phyloP scores from a whole-genome alignment of 2,888 invertebrate genomes.

The Epinotia brunnichana region DNA sequence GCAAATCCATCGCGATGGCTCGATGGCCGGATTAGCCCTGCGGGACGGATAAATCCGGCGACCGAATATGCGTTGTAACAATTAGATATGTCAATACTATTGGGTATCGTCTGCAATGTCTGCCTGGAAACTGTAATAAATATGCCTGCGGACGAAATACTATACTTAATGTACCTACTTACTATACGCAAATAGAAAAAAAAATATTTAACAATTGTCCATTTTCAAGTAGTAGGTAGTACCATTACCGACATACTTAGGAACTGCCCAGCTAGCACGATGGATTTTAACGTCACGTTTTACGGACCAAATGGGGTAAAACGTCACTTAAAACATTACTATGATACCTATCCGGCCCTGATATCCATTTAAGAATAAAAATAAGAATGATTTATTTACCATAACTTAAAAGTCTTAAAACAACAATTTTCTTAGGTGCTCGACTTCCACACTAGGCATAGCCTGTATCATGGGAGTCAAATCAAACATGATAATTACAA shows the following conservation, averaged over 20 bases:
- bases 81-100: conserved; percentile 3
- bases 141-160: neutral
- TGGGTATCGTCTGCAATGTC: conserved; percentile 1
- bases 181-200: neutral
- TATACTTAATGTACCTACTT: neutral
- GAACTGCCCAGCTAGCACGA: too few relatives aligned
- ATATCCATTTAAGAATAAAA: too few relatives aligned
- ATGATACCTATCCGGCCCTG: too few relatives aligned
- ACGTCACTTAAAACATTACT: too few relatives aligned
- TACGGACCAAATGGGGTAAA: too few relatives aligned
- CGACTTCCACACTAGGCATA: too few relatives aligned
- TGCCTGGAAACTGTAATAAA: neutral
- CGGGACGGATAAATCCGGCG: conserved; percentile 10
- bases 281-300: too few relatives aligned
- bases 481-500: too few relatives aligned
- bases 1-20: conserved; percentile 1
- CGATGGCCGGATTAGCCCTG: neutral
- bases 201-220: neutral
- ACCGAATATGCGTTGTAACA: conserved; percentile 4
- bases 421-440: too few relatives aligned
- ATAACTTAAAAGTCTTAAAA: too few relatives aligned
- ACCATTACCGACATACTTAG: neutral
- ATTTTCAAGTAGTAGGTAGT: neutral
- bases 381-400: too few relatives aligned
- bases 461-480: too few relatives aligned